These are phyloP conservation scores for Vesta saturnalis DNA, from an alignment of 2,888 invertebrate species.

Conservation along the genomic window DNA sequence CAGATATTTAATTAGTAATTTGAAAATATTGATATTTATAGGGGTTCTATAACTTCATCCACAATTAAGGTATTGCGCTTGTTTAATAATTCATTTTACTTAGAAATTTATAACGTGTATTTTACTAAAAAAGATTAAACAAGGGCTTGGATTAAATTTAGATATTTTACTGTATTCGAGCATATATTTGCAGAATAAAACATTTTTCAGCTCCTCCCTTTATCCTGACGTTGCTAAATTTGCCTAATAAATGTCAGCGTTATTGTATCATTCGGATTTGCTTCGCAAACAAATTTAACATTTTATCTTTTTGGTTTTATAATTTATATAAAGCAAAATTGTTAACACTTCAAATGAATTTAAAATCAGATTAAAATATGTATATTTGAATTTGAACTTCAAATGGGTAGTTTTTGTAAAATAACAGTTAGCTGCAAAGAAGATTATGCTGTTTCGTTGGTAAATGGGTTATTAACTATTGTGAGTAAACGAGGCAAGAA, in stretches of 20 bases:
- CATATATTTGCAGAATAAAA: slow-evolving; percentile 33
- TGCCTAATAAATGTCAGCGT: slow-evolving; percentile 44
- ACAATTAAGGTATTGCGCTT: too few species aligned
- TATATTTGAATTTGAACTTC: background rate
- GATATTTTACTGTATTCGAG: slow-evolving; percentile 33
- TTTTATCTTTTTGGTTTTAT: slow-evolving; percentile 7
- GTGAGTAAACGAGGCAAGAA: slow-evolving; percentile 8
- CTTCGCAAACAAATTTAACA: slow-evolving; percentile 39
- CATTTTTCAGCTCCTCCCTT: slow-evolving; percentile 38
- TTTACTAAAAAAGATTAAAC: background rate
- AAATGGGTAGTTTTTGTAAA: background rate
- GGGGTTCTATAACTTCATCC: too few species aligned
- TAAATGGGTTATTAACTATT: background rate
- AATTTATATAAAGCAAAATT: slow-evolving; percentile 11
- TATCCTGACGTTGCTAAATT: slow-evolving; percentile 43
- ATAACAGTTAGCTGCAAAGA: background rate
- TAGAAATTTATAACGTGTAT: too few species aligned
- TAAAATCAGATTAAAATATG: background rate
- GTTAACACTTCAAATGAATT: slow-evolving; percentile 1
- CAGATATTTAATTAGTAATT: too few species aligned
- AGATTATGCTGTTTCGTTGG: background rate
- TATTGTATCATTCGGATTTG: slow-evolving; percentile 42
- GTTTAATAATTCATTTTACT: too few species aligned
- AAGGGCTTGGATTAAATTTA: slow-evolving; percentile 2
- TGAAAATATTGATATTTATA: too few species aligned